Evolutionary conservation across 1,140 invertebrate species (phyloP), one percentile per base, ranked within the genome.

Genomic region (Druon quercuslanigerum): DNA sequence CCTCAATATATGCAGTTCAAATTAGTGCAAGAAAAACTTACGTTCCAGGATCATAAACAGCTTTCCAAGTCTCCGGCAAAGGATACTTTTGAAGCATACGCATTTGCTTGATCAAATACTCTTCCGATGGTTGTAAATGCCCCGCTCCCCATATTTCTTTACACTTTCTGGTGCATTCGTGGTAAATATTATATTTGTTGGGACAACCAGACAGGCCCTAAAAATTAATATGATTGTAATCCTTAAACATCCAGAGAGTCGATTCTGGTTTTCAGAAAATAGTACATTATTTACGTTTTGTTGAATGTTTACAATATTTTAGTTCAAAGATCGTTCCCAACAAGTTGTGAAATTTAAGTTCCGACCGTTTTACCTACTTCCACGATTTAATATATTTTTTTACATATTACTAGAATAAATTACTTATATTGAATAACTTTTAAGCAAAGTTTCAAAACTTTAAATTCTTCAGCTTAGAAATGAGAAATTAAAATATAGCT

Each of bases 131-230:
- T 83, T 95, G 93, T 50, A 91, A 81, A 76, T 94, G 94, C 25
- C 96, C 95, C 78, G 93, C 93, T 80, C 96, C 96, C 96, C 97
- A 99, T 70, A 94, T 93, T 86, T 97, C 96, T 74, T 96, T 95
- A 92, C 99, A 99, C 91, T 94, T 98, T 33, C 94, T 93, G 3
- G 94, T 94, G 90, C 99, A 99, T 79, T 97, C 95, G 88, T 99
- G 99, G 90, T 96, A 98, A 76, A 97, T 96, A 88, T 99, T 99
- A 83, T 94, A 96, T 90, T 98, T 99, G 87, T 99, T 99, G 3
- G 99, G 99, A 90, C 99, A 99, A 6, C 96, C 95, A 83, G 93
- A 94, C 82, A 95, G 95, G 50, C 94, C 94, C 90, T 93, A 75
- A 72, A 88, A 87, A 80, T 82, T 66, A 73, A 25, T 83, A 16